phyloP scores from a whole-genome alignment of 2,113 vertebrate species.

The Harpagus bidentatus region DNA sequence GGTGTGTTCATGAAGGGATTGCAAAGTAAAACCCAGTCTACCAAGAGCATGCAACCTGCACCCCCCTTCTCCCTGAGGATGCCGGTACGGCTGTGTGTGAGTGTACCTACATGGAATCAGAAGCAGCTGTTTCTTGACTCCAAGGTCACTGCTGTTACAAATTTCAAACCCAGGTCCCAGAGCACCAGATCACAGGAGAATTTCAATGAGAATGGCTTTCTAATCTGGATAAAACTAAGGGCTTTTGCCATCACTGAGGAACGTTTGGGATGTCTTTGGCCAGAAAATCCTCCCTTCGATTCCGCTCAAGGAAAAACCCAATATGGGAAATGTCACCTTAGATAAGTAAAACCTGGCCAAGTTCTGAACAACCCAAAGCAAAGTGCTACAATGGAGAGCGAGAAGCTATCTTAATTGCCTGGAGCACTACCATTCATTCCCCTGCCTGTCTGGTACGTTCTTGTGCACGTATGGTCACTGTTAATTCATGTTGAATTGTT shows the following conservation, averaged over 20 bases:
- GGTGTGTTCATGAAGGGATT: neutral
- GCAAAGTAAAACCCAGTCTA: neutral
- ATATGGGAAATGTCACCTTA: neutral
- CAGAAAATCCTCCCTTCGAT: neutral
- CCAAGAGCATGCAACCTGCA: neutral
- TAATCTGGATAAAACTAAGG: neutral
- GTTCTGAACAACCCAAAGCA: neutral
- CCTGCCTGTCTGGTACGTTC: neutral
- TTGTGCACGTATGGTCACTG: neutral
- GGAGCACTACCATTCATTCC: neutral
- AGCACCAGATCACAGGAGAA: neutral
- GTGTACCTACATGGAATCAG: fast-evolving
- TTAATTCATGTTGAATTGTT: conserved; percentile 40
- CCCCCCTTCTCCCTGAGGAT: fast-evolving
- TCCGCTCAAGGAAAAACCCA: neutral
- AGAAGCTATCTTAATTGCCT: neutral
- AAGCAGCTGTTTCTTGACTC: neutral
- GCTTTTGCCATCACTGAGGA: neutral
- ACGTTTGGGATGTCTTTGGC: neutral
- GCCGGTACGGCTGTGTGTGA: fast-evolving
- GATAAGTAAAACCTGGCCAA: neutral
- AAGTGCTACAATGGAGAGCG: neutral
- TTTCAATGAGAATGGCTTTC: neutral
- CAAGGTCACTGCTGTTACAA: neutral
- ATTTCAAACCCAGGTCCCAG: neutral